Conservation (phyloP, 37 sponge, comb jelly and placozoan genomes). For the Axinella damicornis region DNA sequence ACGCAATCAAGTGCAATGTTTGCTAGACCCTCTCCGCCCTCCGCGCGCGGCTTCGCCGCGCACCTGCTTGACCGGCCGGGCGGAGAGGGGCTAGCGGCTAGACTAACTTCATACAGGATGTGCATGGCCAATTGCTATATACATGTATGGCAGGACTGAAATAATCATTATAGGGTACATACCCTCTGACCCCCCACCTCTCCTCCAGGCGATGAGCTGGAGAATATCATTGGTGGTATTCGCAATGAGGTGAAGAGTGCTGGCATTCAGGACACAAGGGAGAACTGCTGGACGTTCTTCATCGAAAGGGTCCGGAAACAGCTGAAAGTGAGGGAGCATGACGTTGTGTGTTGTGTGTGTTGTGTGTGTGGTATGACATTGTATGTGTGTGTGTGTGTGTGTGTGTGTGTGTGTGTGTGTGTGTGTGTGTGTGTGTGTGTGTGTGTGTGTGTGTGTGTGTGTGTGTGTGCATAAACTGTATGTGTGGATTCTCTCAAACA, state of each 20-base stretch:
- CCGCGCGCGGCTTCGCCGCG: too few relatives aligned
- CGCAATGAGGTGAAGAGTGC: constrained; percentile 93
- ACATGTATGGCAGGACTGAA: too few relatives aligned
- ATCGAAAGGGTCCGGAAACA: constrained; percentile 92
- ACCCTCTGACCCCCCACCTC: too few relatives aligned
- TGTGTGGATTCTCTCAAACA: not conserved
- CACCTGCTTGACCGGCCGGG: too few relatives aligned
- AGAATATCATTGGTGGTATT: constrained; percentile 81
- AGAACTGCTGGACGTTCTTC: constrained; percentile 98
- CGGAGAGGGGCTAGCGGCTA: too few relatives aligned
- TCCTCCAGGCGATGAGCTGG: constrained; percentile 88
- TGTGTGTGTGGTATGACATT: constrained; percentile 2
- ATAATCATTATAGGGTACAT: too few relatives aligned
- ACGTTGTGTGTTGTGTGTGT: too few relatives aligned
- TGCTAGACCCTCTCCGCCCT: too few relatives aligned
- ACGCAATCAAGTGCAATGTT: too few relatives aligned
- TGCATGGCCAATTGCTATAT: too few relatives aligned
- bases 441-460: not conserved
- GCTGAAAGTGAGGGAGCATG: constrained; percentile 88
- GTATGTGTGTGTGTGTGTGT: not conserved
- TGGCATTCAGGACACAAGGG: constrained; percentile 92
- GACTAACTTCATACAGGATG: too few relatives aligned
- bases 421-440: not conserved
- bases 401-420: not conserved
- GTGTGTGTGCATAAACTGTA: not conserved